Percentiles rank a stretch among this genome's conserved stretches.
phyloP scores from a whole-genome alignment of 2,797 vertebrate genomes.

The Hydrolagus colliei region DNA sequence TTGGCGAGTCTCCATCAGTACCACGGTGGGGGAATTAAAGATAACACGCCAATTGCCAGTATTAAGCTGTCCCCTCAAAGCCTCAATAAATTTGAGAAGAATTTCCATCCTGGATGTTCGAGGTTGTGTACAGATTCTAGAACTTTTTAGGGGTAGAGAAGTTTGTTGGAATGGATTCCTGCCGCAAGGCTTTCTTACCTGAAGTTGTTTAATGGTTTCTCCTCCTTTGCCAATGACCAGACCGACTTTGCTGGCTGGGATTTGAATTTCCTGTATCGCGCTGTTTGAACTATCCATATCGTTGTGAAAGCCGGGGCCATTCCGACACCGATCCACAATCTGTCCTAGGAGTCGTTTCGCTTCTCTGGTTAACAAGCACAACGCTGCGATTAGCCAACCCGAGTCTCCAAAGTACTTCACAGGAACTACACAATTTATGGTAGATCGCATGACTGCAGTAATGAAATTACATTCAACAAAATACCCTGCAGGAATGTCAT shows the following conservation, averaged over 20 bases:
- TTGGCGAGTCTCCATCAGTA: background rate
- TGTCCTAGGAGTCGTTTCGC: constrained; percentile 89
- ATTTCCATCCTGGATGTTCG: background rate
- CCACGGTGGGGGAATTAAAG: background rate
- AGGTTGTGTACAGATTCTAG: background rate
- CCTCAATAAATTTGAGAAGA: background rate
- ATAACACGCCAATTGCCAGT: background rate
- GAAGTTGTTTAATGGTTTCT: constrained; percentile 94
- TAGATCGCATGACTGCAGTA: background rate
- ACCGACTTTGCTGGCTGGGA: constrained; percentile 94
- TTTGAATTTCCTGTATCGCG: constrained; percentile 88
- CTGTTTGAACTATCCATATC: constrained; percentile 81
- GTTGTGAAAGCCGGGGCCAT: constrained; percentile 86
- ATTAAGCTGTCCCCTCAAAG: background rate
- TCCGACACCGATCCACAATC: constrained; percentile 96
- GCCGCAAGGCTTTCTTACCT: constrained; percentile 57
- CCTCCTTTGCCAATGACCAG: constrained; percentile 98
- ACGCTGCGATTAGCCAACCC: background rate
- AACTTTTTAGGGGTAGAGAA: background rate
- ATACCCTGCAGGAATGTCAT: background rate
- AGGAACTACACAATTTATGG: background rate
- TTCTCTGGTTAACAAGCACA: constrained; percentile 60
- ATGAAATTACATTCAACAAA: background rate
- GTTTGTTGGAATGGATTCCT: background rate
- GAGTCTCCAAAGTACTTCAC: background rate